Conservation (phyloP, 2,797 vertebrate genomes). For the Micrastur ruficollis region DNA sequence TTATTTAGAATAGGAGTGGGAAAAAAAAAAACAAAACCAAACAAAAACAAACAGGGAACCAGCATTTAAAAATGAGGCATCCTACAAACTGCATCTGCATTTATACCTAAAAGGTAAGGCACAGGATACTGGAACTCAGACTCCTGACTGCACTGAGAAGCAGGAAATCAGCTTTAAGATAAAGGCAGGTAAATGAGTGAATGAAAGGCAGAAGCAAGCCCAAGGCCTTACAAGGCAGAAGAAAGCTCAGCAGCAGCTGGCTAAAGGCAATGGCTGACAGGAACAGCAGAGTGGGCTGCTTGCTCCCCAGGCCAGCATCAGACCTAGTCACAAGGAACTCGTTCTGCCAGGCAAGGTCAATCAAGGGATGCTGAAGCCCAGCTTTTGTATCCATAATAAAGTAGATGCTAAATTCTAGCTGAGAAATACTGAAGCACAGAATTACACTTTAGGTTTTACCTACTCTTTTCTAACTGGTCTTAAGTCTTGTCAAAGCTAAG, state of each 20-base stretch:
- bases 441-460: background rate
- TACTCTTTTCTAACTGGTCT: background rate
- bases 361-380: background rate
- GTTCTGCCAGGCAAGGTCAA: background rate
- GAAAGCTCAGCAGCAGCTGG: background rate
- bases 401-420: background rate
- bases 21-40: background rate
- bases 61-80: background rate
- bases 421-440: background rate
- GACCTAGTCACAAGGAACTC: background rate
- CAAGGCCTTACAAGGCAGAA: background rate
- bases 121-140: background rate
- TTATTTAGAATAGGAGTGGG: background rate
- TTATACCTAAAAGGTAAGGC: background rate
- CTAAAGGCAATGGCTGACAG: background rate
- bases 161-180: background rate
- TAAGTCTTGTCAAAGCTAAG: background rate
- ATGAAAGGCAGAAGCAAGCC: background rate
- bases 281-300: background rate
- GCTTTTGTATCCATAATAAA: background rate
- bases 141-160: background rate
- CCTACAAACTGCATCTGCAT: background rate
- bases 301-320: background rate
- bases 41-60: background rate
- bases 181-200: background rate